Conservation (phyloP, 2,113 vertebrate genomes). For the Solea solea region DNA sequence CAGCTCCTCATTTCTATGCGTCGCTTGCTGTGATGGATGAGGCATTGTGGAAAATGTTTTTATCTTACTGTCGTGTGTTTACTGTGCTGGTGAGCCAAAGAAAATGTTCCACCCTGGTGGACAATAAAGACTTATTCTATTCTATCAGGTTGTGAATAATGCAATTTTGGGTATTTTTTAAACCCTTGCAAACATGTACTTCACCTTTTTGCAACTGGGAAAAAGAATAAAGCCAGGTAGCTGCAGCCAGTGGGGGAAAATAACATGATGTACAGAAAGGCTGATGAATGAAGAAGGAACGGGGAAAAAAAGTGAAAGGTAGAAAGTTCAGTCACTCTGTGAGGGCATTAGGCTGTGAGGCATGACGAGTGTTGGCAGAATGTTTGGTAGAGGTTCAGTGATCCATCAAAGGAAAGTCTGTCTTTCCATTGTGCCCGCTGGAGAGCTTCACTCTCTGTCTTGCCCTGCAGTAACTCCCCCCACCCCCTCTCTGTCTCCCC, state of each 20-base stretch:
- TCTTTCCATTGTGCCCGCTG: conserved; percentile 29
- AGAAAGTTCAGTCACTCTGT: conserved; percentile 41
- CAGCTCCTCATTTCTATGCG: neutral
- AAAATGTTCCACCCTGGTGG: too few relatives aligned
- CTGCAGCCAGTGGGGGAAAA: conserved; percentile 10
- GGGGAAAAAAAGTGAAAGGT: conserved; percentile 11
- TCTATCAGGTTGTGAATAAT: conserved; percentile 53
- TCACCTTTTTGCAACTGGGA: neutral
- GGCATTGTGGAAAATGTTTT: conserved; percentile 21
- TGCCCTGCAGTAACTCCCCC: conserved; percentile 66
- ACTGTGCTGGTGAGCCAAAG: too few relatives aligned
- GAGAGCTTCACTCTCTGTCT: conserved; percentile 30
- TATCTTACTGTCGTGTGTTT: too few relatives aligned
- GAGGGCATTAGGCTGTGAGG: conserved; percentile 46
- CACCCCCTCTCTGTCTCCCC: conserved; percentile 49
- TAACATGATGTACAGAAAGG: neutral
- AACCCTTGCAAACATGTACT: conserved; percentile 42
- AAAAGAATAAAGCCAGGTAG: conserved; percentile 22
- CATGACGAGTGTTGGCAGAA: conserved; percentile 44
- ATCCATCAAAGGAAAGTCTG: conserved; percentile 63
- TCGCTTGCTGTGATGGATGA: conserved; percentile 10
- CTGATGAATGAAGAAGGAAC: conserved; percentile 13
- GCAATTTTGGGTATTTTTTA: conserved; percentile 26
- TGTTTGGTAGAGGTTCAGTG: conserved; percentile 55
- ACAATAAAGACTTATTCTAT: too few relatives aligned